Base-by-base conservation (phyloP, 2,888 invertebrate species). In the Scaptomyza reducta region DNA sequence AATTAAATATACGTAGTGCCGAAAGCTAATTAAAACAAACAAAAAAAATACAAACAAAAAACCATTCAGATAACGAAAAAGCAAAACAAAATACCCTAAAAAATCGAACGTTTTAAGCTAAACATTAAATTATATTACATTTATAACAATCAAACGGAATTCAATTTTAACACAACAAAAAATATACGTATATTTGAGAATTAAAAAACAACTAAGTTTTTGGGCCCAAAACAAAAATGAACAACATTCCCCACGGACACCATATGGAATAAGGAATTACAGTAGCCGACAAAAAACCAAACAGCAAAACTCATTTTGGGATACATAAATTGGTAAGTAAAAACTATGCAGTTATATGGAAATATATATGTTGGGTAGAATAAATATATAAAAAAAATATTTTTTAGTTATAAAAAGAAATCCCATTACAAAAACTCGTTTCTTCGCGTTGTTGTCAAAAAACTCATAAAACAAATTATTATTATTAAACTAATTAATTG, bases 1-100 rank as follows among this genome's bases (percentile, higher is more conserved):
- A 74, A 79, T 66, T 73, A 73, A 65, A 75, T 79, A 79, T 76
- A 74, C 84, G 89, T 78, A 74, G 65, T 70, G 68, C 65, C 64
- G 47, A 70, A 70, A 66, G 62, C 58, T 58, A 53, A 63, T 51
- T 22, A 22, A 22, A 61, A 51, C 38, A 29, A 62, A 14, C 1
- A 44, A 60, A 55, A n/a, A 47, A 49, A 45, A 14, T 1, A 44
- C 57, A 55, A n/a, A 47, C 46, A 45, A 60, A 67, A 68, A 78
- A 58, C 16, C 64, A 77, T 83, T 79, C 80, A 63, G n/a, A n/a
- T n/a, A n/a, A n/a, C n/a, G n/a, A n/a, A n/a, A n/a, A n/a, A n/a
- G 71, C 22, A 76, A 65, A 68, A 49, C 10, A 56, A 53, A 42
- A 35, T 35, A 38, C 38, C 29, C 16, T 9, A 18, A 31, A 49